Base-by-base conservation (phyloP, 2,888 invertebrate species). In the Hololepta plana region DNA sequence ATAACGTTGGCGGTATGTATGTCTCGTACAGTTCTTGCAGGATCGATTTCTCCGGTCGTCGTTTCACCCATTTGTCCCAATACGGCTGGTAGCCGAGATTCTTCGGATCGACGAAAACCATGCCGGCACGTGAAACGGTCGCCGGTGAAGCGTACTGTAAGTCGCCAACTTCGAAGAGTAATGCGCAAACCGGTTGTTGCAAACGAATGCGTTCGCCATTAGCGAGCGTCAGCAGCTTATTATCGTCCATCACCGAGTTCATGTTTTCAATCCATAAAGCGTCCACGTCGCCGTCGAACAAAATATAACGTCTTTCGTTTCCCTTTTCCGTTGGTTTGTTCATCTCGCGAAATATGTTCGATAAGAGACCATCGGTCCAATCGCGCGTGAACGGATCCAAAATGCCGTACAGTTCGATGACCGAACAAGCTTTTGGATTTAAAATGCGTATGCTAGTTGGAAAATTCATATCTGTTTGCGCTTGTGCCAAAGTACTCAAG, bases 231-330 rank as follows among this genome's bases (percentile, higher is more conserved):
- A 91, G 57, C 20, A 90, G 57, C 45, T 76, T 80, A 49, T 90
- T 91, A 52, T 91, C 90, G 46, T 91, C 91, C 90, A 91, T 90
- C 2, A 91, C 88, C 0, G 88, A 87, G 58, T 90, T 91, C 87
- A 91, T 90, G 56, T 90, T 91, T 55, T 91, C 91, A 36, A 91
- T 85, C 90, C 90, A 91, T 20, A 88, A 60, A 1, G 90, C 82
- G 58, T 91, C 90, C 3, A 91, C 87, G 47, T 90, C 88, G 3
- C 91, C 91, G 47, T 91, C 91, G 55, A 88, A 90, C 23, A 90
- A 59, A 23, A 88, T 82, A 49, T 84, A 88, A 31, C 72, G 71
- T 27, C 71, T 65, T 47, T 87, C 85, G 4, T 19, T 24, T 35
- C 72, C 60, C 41, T 63, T 70, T 10, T 75, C 75, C 3, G 67